Evolutionary conservation across 1,140 invertebrate genomes (phyloP).

Genomic region (Glomeris maerens): DNA sequence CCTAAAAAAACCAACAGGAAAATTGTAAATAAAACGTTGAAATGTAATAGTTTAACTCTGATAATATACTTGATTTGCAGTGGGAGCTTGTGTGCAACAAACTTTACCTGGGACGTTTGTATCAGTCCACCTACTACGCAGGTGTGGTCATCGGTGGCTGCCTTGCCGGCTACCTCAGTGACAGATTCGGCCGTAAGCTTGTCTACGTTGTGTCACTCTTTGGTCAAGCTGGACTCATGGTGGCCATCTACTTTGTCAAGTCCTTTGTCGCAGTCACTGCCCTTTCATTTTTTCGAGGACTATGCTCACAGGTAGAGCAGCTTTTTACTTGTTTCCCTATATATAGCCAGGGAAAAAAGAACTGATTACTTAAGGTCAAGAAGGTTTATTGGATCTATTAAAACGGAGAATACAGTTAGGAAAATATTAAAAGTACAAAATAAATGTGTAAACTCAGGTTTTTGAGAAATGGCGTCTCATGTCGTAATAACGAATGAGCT

Average conservation of each 20-base stretch:
- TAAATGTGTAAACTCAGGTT: too few relatives aligned
- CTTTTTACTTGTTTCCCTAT: neutral
- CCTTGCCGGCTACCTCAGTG: constrained; percentile 36
- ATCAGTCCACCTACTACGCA: constrained; percentile 34
- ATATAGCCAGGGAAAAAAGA: neutral
- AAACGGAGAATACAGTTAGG: too few relatives aligned
- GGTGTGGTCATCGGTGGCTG: constrained; percentile 40
- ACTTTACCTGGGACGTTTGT: constrained; percentile 29
- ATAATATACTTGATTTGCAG: constrained; percentile 20
- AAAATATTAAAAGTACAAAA: too few relatives aligned
- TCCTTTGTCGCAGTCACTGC: constrained; percentile 35
- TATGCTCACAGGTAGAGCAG: constrained; percentile 32
- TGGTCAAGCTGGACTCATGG: too few relatives aligned
- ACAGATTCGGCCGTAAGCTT: constrained; percentile 37
- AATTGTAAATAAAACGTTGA: too few relatives aligned
- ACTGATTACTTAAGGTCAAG: neutral
- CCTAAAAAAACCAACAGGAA: neutral
- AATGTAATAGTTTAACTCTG: too few relatives aligned
- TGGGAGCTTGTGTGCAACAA: constrained; percentile 40
- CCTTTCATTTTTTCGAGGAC: constrained; percentile 35
- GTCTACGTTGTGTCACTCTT: constrained; percentile 37
- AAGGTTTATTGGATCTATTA: neutral
- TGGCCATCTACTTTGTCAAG: too few relatives aligned
- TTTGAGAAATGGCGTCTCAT: neutral
- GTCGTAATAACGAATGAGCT: too few relatives aligned